Evolutionary conservation across 2,113 vertebrate species (phyloP), one percentile per base, ranked within the genome.

Genomic region (Percina caprodes): DNA sequence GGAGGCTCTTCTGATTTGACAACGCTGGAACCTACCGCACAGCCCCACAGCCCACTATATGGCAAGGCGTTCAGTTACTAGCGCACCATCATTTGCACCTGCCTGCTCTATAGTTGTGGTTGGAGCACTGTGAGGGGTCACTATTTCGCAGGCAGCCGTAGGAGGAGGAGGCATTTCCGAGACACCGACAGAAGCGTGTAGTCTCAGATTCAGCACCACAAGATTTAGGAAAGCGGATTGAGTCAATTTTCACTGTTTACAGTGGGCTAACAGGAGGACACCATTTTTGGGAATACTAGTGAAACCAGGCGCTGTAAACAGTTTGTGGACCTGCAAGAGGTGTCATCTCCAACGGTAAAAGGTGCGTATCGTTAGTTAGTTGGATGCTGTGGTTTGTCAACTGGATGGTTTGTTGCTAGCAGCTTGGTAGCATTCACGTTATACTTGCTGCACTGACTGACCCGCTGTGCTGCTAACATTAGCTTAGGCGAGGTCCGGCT

Each of bases 61-160:
- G 16, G 92, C 92, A 91, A 87, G 75, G 75, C 76, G 59, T 16
- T 26, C 81, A 71, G 68, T 78, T 78, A 74, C 63, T 88, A 88
- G 92, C 92, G 92, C 94, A 94, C 87, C 90, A 89, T 87, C 92
- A 71, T 85, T 88, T 85, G 92, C 92, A 94, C 94, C 95, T 95
- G 93, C 89, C 89, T 73, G n/a, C 89, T 87, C 88, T 49, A 89
- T 85, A 86, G 89, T 81, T 88, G 77, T 70, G 69, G 86, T 60
- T n/a, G 76, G 83, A 74, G 77, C 78, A 62, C 91, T 88, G 91
- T 92, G 91, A 93, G 91, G 89, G 91, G 80, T 94, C 94, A 93
- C 77, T 94, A 95, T 95, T 95, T 95, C 58, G 93, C 94, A 93
- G 92, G 89, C 72, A 81, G 51, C 55, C 54, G 62, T 45, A 80